Percentiles rank a stretch among this genome's conserved stretches.
Evolutionary conservation across 2,113 vertebrate genomes (phyloP).

Genomic region (Ovibos moschatus): DNA sequence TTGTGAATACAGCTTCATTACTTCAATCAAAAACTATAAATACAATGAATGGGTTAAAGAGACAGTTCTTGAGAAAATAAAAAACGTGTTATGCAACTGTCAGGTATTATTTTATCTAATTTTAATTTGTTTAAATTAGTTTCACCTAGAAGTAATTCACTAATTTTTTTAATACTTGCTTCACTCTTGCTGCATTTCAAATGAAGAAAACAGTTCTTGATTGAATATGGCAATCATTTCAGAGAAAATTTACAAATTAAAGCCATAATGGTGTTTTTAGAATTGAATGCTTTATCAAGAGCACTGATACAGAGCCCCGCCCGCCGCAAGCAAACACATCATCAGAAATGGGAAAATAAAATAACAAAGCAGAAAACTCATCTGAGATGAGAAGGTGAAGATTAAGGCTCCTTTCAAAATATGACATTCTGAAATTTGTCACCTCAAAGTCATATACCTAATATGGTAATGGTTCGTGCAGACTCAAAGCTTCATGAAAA

Average conservation of each 20-base stretch:
- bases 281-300: not conserved
- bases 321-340: not conserved
- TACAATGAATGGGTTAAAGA: not conserved
- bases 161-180: not conserved
- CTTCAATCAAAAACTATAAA: not conserved
- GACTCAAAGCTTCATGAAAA: not conserved
- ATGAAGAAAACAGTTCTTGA: not conserved
- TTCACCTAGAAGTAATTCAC: not conserved
- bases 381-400: not conserved
- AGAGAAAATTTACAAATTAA: not conserved
- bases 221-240: not conserved
- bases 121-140: constrained; percentile 24
- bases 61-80: not conserved
- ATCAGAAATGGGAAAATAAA: not conserved
- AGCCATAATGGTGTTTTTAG: not conserved
- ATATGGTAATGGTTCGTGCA: not conserved
- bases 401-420: not conserved
- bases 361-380: not conserved
- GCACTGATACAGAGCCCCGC: not conserved
- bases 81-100: not conserved
- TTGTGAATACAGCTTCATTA: not conserved
- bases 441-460: not conserved
- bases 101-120: not conserved
- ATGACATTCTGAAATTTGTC: not conserved
- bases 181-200: not conserved